phyloP scores from a whole-genome alignment of 2,113 vertebrate genomes.

The Catharus minimus region DNA sequence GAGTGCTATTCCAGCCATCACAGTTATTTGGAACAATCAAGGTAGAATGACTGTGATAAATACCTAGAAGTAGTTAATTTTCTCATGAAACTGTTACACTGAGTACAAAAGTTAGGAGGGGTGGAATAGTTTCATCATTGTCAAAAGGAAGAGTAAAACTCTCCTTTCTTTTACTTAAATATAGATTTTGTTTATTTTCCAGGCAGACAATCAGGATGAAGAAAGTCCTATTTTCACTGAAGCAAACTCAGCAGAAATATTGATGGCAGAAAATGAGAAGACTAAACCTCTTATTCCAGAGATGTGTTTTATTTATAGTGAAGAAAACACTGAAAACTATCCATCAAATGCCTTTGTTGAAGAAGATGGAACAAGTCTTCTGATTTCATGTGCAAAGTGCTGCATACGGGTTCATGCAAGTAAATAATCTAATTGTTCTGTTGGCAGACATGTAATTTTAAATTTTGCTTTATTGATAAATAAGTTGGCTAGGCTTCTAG shows the following conservation, averaged over 20 bases:
- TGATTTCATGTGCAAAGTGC: conserved; percentile 89
- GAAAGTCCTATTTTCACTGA: conserved; percentile 51
- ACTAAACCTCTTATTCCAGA: conserved; percentile 92
- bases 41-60: neutral
- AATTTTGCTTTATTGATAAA: neutral
- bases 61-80: neutral
- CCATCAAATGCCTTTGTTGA: conserved; percentile 87
- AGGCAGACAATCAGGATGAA: conserved; percentile 84
- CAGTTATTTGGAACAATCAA: neutral
- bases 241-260: conserved; percentile 40
- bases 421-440: conserved; percentile 73
- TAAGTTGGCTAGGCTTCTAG: neutral
- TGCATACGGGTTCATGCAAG: conserved; percentile 92
- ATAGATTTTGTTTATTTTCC: conserved; percentile 58
- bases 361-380: conserved; percentile 91
- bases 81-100: neutral
- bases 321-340: conserved; percentile 83
- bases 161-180: conserved; percentile 18
- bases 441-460: neutral
- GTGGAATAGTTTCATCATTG: neutral
- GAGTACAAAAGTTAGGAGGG: neutral
- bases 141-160: neutral
- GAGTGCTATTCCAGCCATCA: neutral
- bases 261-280: conserved; percentile 43
- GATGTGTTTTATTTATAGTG: conserved; percentile 94